Percentiles rank a stretch among this genome's conserved stretches.
phyloP scores from a whole-genome alignment of 2,113 vertebrate genomes.

The Gracilinanus agilis region DNA sequence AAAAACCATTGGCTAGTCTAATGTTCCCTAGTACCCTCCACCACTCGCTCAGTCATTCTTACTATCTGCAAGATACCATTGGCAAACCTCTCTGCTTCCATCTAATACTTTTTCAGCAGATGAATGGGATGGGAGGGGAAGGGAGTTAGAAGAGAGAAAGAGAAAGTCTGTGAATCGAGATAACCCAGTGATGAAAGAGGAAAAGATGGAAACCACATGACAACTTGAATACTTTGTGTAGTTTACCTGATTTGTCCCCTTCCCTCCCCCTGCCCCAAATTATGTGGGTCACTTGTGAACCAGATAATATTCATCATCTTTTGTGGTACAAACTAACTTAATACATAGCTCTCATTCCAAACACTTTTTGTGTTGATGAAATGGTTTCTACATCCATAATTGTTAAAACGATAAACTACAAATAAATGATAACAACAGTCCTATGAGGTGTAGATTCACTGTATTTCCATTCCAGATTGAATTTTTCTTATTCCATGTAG shows the following conservation, averaged over 20 bases:
- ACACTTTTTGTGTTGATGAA: slow-evolving; percentile 46
- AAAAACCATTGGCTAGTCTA: slow-evolving; percentile 10
- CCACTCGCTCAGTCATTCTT: not conserved
- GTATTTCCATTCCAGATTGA: not conserved
- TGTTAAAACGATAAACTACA: slow-evolving; percentile 53
- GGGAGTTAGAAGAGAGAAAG: not conserved
- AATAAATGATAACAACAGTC: slow-evolving; percentile 31
- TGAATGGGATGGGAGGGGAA: not conserved
- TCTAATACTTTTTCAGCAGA: slow-evolving; percentile 35
- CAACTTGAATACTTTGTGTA: not conserved
- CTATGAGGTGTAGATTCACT: slow-evolving; percentile 43
- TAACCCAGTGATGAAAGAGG: slow-evolving; percentile 19
- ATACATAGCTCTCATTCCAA: slow-evolving; percentile 48
- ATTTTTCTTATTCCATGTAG: slow-evolving; percentile 21
- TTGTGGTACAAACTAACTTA: slow-evolving; percentile 31
- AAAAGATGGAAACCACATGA: slow-evolving; percentile 37
- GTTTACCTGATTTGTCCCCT: slow-evolving; percentile 49
- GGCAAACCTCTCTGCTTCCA: slow-evolving; percentile 16
- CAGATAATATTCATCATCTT: slow-evolving; percentile 1
- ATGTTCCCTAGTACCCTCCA: not conserved
- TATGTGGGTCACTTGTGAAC: slow-evolving; percentile 28
- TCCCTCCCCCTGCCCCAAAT: not conserved
- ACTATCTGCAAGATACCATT: slow-evolving; percentile 5
- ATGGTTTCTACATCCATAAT: slow-evolving; percentile 39
- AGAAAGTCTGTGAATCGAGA: slow-evolving; percentile 16